These are phyloP conservation scores for Spheniscus humboldti DNA, from an alignment of 2,797 vertebrate genomes.

Conservation along the genomic window DNA sequence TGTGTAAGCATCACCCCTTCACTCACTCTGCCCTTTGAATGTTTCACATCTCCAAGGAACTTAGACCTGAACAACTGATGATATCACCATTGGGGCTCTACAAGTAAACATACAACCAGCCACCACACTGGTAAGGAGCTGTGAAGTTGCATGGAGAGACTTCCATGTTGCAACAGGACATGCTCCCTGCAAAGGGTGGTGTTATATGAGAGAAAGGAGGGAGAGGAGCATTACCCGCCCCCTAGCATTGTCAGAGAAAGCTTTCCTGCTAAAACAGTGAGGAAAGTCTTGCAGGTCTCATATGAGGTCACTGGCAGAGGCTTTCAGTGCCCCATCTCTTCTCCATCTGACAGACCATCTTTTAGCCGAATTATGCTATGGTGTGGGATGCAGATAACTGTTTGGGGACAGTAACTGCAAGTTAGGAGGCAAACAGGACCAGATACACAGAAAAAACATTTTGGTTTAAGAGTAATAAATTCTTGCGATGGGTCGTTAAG, in stretches of 20 bases:
- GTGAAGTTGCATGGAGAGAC: neutral
- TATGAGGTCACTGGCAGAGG: neutral
- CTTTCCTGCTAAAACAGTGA: neutral
- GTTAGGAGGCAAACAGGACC: neutral
- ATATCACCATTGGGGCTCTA: neutral
- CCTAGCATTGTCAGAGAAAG: neutral
- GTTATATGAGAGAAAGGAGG: neutral
- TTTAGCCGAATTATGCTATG: neutral
- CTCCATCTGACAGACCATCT: neutral
- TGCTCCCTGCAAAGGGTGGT: neutral
- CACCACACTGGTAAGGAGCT: neutral
- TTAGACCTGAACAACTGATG: neutral
- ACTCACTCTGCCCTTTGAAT: neutral
- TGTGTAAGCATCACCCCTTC: neutral
- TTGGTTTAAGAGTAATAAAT: neutral
- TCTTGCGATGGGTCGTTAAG: neutral
- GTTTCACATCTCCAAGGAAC: neutral
- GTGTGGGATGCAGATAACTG: neutral
- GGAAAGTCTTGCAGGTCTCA: neutral
- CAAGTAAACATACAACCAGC: neutral
- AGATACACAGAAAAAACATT: neutral
- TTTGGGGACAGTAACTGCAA: neutral
- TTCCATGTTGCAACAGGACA: neutral
- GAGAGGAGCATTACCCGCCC: neutral
- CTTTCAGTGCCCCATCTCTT: neutral